Base-by-base conservation (phyloP, 1,140 invertebrate species). In the Bombus pascuorum region DNA sequence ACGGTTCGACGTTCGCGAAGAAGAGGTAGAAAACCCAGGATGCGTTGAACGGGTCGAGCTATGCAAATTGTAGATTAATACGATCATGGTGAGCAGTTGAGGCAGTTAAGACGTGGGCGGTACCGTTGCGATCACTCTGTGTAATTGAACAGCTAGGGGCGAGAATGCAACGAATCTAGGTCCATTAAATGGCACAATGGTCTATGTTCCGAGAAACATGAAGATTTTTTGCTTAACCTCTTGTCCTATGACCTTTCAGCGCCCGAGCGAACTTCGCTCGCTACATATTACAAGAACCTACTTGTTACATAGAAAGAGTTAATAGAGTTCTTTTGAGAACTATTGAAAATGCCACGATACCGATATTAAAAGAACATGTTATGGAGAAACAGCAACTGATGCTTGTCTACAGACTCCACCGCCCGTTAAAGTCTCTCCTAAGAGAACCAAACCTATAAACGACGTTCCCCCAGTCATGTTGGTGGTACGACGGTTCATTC, bases 61-160 rank as follows among this genome's bases (percentile, higher is more conserved):
- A 84, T 79, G 82, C 75, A 84, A 84, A 84, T 84, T 71, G 66
- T 65, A 57, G 82, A 84, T 84, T 84, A 84, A 84, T 78, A 44
- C n/a, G 75, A 59, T 71, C 72, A 39, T 32, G 59, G 18, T 53
- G 47, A 53, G n/a, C 68, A 53, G 81, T 70, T 77, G 66, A 71
- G 82, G 37, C 75, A 44, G 66, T 79, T 79, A 57, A 77, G 65
- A 70, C 65, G 82, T 68, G 74, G 75, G 75, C 75, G 75, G 44
- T 42, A 18, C 75, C 37, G 65, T 22, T 28, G 53, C 82, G 75
- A 79, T 79, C 65, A 47, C 75, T 78, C 71, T 62, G 39, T 57
- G 66, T 65, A 84, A 84, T 84, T 84, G 75, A 79, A 53, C 37
- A 25, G 75, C 39, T 71, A 25, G n/a, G 44, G 34, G 42, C 44